Evolutionary conservation across 2,888 invertebrate genomes (phyloP), one percentile per base, ranked within the genome.

Genomic region (Patella pellucida): DNA sequence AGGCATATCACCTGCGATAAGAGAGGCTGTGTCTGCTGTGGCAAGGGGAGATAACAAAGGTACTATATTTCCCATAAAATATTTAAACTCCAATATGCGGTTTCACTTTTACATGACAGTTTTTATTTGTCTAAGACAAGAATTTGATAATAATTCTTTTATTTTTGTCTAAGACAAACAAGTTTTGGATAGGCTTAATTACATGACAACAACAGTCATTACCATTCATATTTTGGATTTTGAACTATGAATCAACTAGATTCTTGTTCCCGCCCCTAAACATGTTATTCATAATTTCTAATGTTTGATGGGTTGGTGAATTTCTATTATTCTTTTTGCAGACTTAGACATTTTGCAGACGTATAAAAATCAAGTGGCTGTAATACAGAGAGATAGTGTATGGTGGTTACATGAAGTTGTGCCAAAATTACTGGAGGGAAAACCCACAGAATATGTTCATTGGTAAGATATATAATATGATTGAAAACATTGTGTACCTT

Each of bases 341-440:
- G 91, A 91, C 76, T 70, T 90, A 23, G 89, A 88, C 52, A 82
- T 86, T 7, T 77, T 92, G 51, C 86, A 91, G 81, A 86, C 85
- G 68, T 93, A 92, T 88, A 92, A 93, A 83, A 87, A 90, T 68
- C 89, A 91, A 80, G 91, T 93, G 41, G 90, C 93, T 2, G 89
- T 89, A 14, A 95, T 98, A 82, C 97, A 98, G 91, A 93, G 95
- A 82, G 95, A 97, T 86, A 94, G 96, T 51, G 94, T 97, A 0
- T 94, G 94, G 85, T 98, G 98, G 98, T 92, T 98, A 88, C 95
- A 96, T 83, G 95, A 95, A 82, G 93, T 94, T 11, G 96, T 95
- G 5, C 94, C 95, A 72, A 93, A 94, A 77, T 92, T 95, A 79
- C 96, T 95, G 90, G 93, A 94, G 41, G 94, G 96, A 4, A 93